Evolutionary conservation across 2,888 invertebrate species (phyloP), one percentile per base, ranked within the genome.

Genomic region (Chymomyza amoena): DNA sequence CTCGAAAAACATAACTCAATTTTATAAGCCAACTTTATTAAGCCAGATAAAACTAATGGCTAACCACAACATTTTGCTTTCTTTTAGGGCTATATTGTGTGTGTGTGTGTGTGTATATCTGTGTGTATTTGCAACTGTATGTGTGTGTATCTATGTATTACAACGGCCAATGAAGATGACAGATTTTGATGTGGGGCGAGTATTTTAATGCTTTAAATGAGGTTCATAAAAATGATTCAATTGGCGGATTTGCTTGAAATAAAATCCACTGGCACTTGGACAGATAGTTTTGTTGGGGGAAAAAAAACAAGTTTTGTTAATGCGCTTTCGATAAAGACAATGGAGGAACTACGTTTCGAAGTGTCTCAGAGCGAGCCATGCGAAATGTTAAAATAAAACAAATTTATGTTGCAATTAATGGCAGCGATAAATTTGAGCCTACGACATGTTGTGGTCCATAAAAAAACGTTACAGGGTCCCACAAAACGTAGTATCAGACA

Each of bases 331-430:
- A 84, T 87, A 80, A 76, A 79, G 75, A 71, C 76, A 59, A 64
- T 54, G 15, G 61, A 72, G 39, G 61, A 72, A 20, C 50, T n/a
- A 9, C 7, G 15, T 4, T 13, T 4, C 20, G 45, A 25, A n/a
- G 15, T 15, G 20, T 61, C 39, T 45, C 61, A n/a, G 10, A 2
- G 5, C 62, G 69, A 62, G 18, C 76, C 76, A 87, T 85, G 85
- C 88, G 81, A 86, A 86, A 87, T 87, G 76, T 78, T 80, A 85
- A 85, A 86, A 86, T 86, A 87, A 86, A 86, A 86, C 70, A 86
- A 87, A 86, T 89, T 86, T 89, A 86, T 87, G 85, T 83, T 87
- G 88, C 89, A 86, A 87, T 89, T 89, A 86, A 86, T 81, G 88
- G 77, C 69, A 32, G 51, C 79, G 74, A 85, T 86, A 89, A 89